Conservation (phyloP, 2,113 vertebrate genomes). For the Actenoides hombroni region DNA sequence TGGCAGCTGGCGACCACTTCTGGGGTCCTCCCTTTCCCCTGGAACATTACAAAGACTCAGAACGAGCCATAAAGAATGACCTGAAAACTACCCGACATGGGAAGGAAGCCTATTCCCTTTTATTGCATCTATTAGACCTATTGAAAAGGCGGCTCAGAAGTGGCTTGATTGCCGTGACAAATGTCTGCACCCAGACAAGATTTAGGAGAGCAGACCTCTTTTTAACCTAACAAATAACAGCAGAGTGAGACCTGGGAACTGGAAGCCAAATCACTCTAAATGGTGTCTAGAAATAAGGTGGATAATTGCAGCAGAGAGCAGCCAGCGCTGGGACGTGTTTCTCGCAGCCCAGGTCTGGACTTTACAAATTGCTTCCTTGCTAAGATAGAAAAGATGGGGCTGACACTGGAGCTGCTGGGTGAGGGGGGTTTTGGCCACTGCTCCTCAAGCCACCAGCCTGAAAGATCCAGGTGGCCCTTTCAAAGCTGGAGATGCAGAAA, state of each 20-base stretch:
- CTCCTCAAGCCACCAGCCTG: background rate
- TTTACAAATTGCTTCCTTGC: background rate
- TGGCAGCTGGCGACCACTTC: background rate
- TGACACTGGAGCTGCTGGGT: background rate
- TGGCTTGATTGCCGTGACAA: background rate
- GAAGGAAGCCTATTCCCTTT: background rate
- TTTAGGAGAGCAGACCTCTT: conserved; percentile 5
- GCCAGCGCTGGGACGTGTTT: background rate
- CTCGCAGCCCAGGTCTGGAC: background rate
- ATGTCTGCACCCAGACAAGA: background rate
- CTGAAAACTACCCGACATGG: background rate
- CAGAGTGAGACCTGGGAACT: background rate
- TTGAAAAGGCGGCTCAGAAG: conserved; percentile 36
- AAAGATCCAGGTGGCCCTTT: background rate
- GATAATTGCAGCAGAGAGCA: background rate
- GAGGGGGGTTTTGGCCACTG: background rate
- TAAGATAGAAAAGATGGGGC: background rate
- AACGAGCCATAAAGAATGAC: conserved; percentile 1
- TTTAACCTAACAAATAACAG: conserved; percentile 21
- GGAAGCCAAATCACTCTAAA: background rate
- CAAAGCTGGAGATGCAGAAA: background rate
- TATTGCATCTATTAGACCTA: conserved; percentile 29
- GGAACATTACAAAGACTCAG: background rate
- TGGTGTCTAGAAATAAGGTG: background rate
- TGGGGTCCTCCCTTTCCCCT: background rate